Base-by-base conservation (phyloP, 2,113 vertebrate genomes). In the Osmerus mordax region DNA sequence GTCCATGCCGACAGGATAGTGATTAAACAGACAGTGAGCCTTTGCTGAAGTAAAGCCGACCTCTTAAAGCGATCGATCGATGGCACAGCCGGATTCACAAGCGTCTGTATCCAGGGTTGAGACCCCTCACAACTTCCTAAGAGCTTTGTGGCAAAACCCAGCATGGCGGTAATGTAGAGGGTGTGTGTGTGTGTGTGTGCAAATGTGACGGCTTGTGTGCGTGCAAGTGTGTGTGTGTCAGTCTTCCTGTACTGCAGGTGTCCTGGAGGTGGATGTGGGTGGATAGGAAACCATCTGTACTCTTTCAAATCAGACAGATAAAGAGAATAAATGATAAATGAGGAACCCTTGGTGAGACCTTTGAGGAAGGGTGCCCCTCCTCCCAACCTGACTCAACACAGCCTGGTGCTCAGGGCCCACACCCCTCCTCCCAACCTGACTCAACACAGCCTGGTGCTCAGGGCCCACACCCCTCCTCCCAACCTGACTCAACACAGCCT, bases 321-420 rank as follows among this genome's bases (percentile, higher is more conserved):
- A 63, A 25, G 68, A 67, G 64, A 72, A 62, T 77, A 67, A 55
- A 72, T 77, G 60, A 77, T 62, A 41, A 36, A 71, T 21, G 21
- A 71, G 55, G 65, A 65, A 52, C 52, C 72, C 71, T 72, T 81
- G 75, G 77, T 67, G 59, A 63, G 41, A 12, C 8, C 41, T 47
- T 47, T 47, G 9, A 47, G 41, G 8, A 47, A 5, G 41, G 9
- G 1, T 47, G 1, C 41, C 32, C 32, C 32, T 36, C 32, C 5
- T 36, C 7, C 5, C 32, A 36, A 7, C 32, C 32, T 36, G 32
- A 36, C 32, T 23, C 23, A 23, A 23, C 23, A 23, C 23, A 23
- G 23, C 23, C 23, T 36, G 4, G 32, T 6, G 32, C 32, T 47
- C 41, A 47, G 41, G 6, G 2, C 41, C 7, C 41, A 47, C 41